These are phyloP conservation scores for Hylomyscus alleni DNA, from an alignment of 2,797 vertebrate species.

Conservation along the genomic window DNA sequence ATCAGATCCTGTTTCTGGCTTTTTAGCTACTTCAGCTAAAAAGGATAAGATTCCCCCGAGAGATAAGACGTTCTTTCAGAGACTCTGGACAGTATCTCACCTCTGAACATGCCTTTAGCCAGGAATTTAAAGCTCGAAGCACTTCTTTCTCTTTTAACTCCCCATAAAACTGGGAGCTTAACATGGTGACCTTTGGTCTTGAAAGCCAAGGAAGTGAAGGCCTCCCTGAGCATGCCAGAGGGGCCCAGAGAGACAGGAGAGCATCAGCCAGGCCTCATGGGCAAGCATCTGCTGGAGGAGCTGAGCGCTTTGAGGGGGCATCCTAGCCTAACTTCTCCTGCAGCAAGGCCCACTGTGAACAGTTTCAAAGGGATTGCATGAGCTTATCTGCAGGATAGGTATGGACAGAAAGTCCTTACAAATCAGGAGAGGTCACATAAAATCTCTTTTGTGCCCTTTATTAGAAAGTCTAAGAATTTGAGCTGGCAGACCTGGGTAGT, in stretches of 20 bases:
- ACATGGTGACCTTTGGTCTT: not conserved
- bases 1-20: constrained; percentile 24
- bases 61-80: constrained; percentile 42
- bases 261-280: not conserved
- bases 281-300: not conserved
- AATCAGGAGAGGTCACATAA: not conserved
- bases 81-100: constrained; percentile 31
- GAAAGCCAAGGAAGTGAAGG: not conserved
- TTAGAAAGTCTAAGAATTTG: not conserved
- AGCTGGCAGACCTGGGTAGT: not conserved
- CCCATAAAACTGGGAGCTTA: constrained; percentile 12
- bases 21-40: constrained; percentile 56
- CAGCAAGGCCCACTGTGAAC: not conserved
- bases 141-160: constrained; percentile 14
- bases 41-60: constrained; percentile 1
- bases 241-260: not conserved
- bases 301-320: not conserved
- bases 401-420: not conserved
- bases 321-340: not conserved
- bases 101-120: constrained; percentile 13
- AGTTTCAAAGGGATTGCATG: not conserved
- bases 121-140: constrained; percentile 26
- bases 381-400: not conserved
- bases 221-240: not conserved
- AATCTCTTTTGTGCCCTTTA: not conserved